These are phyloP conservation scores for Danio jaintianensis DNA, from an alignment of 2,797 vertebrate genomes.

Conservation along the genomic window DNA sequence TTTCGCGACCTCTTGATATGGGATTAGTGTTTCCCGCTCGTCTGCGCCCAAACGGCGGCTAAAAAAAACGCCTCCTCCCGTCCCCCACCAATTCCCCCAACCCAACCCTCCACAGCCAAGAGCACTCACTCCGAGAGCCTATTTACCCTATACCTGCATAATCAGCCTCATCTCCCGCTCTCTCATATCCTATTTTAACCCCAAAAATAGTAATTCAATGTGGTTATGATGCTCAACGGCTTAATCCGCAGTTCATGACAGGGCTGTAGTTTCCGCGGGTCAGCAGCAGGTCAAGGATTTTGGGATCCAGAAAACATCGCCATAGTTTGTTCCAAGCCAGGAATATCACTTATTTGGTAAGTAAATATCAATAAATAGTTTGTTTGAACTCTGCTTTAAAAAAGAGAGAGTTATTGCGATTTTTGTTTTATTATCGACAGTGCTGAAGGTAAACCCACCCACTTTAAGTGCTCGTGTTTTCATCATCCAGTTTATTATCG, in stretches of 20 bases:
- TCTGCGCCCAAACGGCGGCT: slow-evolving; percentile 81
- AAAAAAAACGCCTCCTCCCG: slow-evolving; percentile 72
- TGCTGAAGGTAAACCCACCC: slow-evolving; percentile 36
- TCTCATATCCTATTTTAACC: slow-evolving; percentile 31
- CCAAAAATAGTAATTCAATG: not conserved
- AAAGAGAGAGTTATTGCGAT: not conserved
- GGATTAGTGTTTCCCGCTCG: slow-evolving; percentile 82
- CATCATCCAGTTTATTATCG: slow-evolving; percentile 10
- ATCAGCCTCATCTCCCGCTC: slow-evolving; percentile 53
- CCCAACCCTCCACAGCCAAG: slow-evolving; percentile 69
- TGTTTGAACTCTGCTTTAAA: not conserved
- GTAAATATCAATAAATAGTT: not conserved
- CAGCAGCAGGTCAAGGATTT: slow-evolving; percentile 24
- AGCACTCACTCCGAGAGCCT: slow-evolving; percentile 65
- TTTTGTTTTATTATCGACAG: not conserved
- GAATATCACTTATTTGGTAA: slow-evolving; percentile 47
- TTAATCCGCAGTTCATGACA: not conserved
- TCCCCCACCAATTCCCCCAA: slow-evolving; percentile 63
- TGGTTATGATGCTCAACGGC: slow-evolving; percentile 14
- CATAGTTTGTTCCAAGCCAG: slow-evolving; percentile 31
- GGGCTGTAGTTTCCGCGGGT: slow-evolving; percentile 10
- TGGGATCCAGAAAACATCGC: slow-evolving; percentile 30
- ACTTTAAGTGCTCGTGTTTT: slow-evolving; percentile 24
- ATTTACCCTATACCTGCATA: slow-evolving; percentile 70
- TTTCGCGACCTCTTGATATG: slow-evolving; percentile 59